Base-by-base conservation (phyloP, 2,888 invertebrate species). In the Octodonta nipae region DNA sequence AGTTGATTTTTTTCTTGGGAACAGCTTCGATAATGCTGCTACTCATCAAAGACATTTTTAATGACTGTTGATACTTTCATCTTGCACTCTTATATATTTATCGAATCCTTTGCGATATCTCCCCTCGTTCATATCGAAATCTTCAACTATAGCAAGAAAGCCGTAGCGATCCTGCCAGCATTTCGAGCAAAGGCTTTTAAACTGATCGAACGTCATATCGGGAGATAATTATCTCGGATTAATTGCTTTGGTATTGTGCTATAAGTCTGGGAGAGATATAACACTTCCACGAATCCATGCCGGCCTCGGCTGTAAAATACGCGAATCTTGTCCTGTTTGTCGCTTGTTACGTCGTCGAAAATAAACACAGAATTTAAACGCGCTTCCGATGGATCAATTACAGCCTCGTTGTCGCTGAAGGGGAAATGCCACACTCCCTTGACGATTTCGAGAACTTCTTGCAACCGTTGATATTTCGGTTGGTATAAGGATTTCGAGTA, bases 401-500 rank as follows among this genome's bases (percentile, higher is more conserved):
- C 28, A 7, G 30, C 27, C 16, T 38, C 36, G 28, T 24, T 33
- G 20, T 33, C 32, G n/a, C 15, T 30, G 24, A 24, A 38, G 7
- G 36, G 26, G 25, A 30, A 37, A 30, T 37, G 35, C 12, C 40
- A 28, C 2, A 35, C 12, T 12, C 25, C 33, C 25, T 35, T 33
- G 7, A 40, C 29, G 13, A 11, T 22, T 15, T 15, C 13, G 2
- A 40, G 10, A 17, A 37, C 24, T 1, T 29, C 16, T 34, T 27
- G 5, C 2, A 35, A 17, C 15, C 31, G 13, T 25, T 36, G 17
- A 32, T 34, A 32, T 14, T 40, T 37, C 7, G 34, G 34, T 33
- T 35, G 35, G 22, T 33, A 32, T 6, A 34, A 17, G 4, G 37
- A 37, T 11, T 38, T 41, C 22, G 32, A 36, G 16, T 35, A 35